Evolutionary conservation across 2,113 vertebrate species (phyloP), one percentile per base, ranked within the genome.

Genomic region (Xiphophorus couchianus): DNA sequence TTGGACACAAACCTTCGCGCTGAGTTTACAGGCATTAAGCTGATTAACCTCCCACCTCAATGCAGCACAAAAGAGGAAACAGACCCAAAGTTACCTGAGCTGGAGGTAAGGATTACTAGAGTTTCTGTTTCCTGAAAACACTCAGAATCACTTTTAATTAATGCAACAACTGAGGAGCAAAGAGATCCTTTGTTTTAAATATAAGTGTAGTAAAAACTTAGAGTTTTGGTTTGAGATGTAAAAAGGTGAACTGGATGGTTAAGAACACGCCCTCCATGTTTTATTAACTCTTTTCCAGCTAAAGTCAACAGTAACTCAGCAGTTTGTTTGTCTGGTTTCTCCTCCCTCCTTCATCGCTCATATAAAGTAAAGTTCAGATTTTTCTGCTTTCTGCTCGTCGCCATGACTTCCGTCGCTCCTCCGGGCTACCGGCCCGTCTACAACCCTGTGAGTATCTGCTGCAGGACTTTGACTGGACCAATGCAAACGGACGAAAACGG

Each of bases 391-490:
- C 27, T 22, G 14, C 37, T 76, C 19, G 31, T 66, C 51, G 71
- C 80, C 91, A 90, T 81, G 84, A 81, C 90, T 66, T 96, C 87
- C 35, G 39, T 95, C 0, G 90, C 95, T 28, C 95, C 96, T 22
- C 95, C 94, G 0, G 96, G 96, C 10, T 96, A 96, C 65, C 95
- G 95, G 90, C 95, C 96, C 0, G 51, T 92, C 81, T 96, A 93
- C 78, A 88, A 89, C 68, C 96, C 95, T 37, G 96, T 97, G 42
- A 95, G 96, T 94, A 87, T 33, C 51, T 66, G 54, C 30, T 35
- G 13, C 64, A n/a, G n/a, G 28, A 13, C 4, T 13, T 9, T 27
- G 29, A 58, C 51, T 58, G 22, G 22, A 10, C 51, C 51, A n/a
- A 51, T 51, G 48, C 4, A 9, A n/a, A 58, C 0, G 22, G 22